These are phyloP conservation scores for Apogon talboti DNA, from an alignment of 2,797 vertebrate genomes.

Conservation along the genomic window DNA sequence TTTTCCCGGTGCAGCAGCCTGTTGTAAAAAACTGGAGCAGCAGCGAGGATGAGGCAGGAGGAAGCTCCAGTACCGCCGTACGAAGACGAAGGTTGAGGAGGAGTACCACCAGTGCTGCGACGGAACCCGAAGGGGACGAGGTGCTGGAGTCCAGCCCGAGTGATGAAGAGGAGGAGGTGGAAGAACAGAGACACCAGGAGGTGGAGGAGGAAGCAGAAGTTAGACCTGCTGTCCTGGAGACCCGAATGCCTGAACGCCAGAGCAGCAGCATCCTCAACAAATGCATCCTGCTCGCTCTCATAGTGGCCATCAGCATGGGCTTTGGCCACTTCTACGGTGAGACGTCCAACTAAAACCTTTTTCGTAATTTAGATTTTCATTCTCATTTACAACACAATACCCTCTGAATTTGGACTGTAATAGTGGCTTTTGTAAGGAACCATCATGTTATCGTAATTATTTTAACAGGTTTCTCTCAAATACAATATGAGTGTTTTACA, in stretches of 20 bases:
- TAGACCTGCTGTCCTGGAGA: slow-evolving; percentile 16
- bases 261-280: slow-evolving; percentile 85
- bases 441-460: no score
- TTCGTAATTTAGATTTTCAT: not conserved
- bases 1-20: slow-evolving; percentile 68
- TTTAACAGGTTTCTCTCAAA: no score
- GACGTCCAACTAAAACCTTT: slow-evolving; percentile 29
- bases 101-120: slow-evolving; percentile 69
- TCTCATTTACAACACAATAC: no score
- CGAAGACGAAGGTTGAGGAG: slow-evolving; percentile 88
- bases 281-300: slow-evolving; percentile 88
- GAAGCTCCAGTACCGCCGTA: slow-evolving; percentile 67
- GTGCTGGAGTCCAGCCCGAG: slow-evolving; percentile 65
- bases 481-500: not conserved
- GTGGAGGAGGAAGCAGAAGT: slow-evolving; percentile 28
- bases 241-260: slow-evolving; percentile 11
- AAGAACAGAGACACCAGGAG: slow-evolving; percentile 58
- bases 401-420: no score
- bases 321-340: slow-evolving; percentile 93
- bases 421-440: no score
- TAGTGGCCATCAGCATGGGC: slow-evolving; percentile 92
- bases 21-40: slow-evolving; percentile 84
- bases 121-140: slow-evolving; percentile 82
- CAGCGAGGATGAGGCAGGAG: slow-evolving; percentile 85
- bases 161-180: slow-evolving; percentile 75